A percentile compares a stretch with the other conserved stretches of the same genome.
Conservation (phyloP, 2,888 invertebrate species). For the Mesoligia furuncula region DNA sequence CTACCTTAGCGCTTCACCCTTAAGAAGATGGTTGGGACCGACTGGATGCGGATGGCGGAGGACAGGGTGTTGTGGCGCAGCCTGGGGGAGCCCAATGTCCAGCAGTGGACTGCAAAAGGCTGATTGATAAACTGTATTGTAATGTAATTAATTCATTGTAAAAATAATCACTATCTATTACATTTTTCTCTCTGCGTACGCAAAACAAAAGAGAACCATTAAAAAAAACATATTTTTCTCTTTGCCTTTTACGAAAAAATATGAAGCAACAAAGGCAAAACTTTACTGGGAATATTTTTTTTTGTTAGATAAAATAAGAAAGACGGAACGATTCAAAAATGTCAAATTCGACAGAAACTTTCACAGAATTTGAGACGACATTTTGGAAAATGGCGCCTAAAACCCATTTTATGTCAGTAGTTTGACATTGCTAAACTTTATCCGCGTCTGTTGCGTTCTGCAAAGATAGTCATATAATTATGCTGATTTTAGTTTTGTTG, state of each 20-base stretch:
- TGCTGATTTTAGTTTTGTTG: not conserved
- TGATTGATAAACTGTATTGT: not conserved
- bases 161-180: not conserved
- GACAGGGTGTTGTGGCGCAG: no score
- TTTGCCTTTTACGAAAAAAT: not conserved
- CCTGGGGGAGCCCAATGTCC: not conserved
- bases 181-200: not conserved
- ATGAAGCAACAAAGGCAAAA: not conserved
- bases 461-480: not conserved
- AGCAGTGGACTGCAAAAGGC: not conserved
- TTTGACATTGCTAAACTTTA: conserved; percentile 10
- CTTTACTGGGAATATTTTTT: not conserved
- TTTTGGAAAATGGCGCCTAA: conserved; percentile 19
- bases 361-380: not conserved
- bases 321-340: not conserved
- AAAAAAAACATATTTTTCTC: not conserved
- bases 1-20: no score
- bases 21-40: not conserved
- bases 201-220: not conserved
- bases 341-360: conserved; percentile 9
- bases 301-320: not conserved
- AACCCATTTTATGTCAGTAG: not conserved
- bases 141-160: not conserved
- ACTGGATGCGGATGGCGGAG: not conserved
- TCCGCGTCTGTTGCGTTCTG: not conserved